Percentiles rank a stretch among this genome's conserved stretches.
Conservation (phyloP, 2,888 invertebrate species). For the Mystacides longicornis region DNA sequence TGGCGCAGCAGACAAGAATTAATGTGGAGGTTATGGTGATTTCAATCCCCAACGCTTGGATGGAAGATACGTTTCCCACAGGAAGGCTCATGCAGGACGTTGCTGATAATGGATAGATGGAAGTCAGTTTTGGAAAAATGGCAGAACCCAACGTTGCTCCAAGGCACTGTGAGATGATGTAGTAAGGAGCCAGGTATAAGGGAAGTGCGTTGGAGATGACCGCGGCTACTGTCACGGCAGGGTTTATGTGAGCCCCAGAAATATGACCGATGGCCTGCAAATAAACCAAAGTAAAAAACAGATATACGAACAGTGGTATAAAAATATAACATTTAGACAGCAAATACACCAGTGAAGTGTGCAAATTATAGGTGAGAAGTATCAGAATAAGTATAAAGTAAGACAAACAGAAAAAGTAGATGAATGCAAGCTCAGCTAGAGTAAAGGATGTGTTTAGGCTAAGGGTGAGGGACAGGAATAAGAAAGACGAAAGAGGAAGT, state of each 20-base stretch:
- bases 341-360: too few relatives aligned
- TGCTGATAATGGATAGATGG: not conserved
- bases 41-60: conserved; percentile 56
- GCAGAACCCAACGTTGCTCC: not conserved
- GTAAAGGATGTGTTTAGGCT: too few relatives aligned
- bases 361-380: too few relatives aligned
- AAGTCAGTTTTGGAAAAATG: not conserved
- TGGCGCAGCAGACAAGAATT: conserved; percentile 58
- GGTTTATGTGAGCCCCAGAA: conserved; percentile 3
- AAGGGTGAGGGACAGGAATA: too few relatives aligned
- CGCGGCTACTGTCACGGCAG: not conserved
- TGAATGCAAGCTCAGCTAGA: too few relatives aligned
- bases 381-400: too few relatives aligned
- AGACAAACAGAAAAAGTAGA: too few relatives aligned
- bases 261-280: conserved; percentile 4
- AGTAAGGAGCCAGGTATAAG: not conserved
- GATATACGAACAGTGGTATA: too few relatives aligned
- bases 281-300: too few relatives aligned
- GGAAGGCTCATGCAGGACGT: not conserved
- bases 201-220: not conserved
- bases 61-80: not conserved
- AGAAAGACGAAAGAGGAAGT: too few relatives aligned
- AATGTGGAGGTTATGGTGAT: conserved; percentile 55
- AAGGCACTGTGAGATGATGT: not conserved
- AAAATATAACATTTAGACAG: too few relatives aligned